phyloP scores from a whole-genome alignment of 2,797 vertebrate genomes.

The Morus bassanus region DNA sequence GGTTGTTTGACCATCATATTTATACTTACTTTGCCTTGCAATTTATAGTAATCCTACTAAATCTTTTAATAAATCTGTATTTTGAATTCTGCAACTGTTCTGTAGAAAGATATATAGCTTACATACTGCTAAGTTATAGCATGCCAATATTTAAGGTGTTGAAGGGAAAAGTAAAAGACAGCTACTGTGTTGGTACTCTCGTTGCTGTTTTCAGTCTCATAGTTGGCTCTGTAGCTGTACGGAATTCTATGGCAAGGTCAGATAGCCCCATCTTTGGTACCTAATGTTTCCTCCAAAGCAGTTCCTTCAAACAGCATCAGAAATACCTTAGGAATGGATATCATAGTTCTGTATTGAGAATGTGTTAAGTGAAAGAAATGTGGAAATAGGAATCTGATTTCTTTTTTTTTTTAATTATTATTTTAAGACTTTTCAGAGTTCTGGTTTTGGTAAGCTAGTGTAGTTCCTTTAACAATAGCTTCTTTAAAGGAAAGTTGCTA shows the following conservation, averaged over 20 bases:
- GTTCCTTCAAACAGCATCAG: background rate
- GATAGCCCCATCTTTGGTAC: background rate
- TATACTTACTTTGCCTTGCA: background rate
- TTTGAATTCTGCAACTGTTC: background rate
- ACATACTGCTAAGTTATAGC: background rate
- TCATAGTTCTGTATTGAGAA: background rate
- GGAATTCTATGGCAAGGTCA: background rate
- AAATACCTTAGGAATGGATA: background rate
- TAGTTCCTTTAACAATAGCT: background rate
- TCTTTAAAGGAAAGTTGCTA: background rate
- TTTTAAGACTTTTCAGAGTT: background rate
- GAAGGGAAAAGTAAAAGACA: background rate
- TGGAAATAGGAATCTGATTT: background rate
- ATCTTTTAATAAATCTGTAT: background rate
- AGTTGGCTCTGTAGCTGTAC: background rate
- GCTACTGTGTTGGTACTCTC: background rate
- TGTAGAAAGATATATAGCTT: background rate
- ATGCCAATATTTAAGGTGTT: background rate
- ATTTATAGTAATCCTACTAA: background rate
- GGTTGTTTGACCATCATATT: background rate
- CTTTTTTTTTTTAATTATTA: background rate
- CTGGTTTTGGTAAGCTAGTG: background rate
- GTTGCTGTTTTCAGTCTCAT: background rate
- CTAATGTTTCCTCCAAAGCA: background rate
- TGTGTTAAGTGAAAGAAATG: background rate